These are phyloP conservation scores for Cetoscarus ocellatus DNA, from an alignment of 2,797 vertebrate species.

Conservation along the genomic window DNA sequence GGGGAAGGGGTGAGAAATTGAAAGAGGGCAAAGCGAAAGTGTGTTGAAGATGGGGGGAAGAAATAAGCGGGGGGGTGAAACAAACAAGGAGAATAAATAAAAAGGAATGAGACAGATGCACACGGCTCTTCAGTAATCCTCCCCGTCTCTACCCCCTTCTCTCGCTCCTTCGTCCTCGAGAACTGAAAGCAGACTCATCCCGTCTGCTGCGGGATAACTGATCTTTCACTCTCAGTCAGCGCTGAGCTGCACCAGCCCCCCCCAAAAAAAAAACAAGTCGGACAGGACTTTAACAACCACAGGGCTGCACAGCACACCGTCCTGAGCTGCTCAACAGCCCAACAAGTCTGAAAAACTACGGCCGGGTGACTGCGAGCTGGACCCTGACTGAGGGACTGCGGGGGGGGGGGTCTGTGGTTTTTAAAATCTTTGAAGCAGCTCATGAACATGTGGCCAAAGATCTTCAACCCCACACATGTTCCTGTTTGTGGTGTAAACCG, in stretches of 20 bases:
- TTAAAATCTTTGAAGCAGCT: too few relatives aligned
- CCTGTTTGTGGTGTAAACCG: too few relatives aligned
- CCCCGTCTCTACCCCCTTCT: constrained; percentile 35
- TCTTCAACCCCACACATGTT: too few relatives aligned
- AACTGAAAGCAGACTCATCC: constrained; percentile 58
- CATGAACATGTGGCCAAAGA: too few relatives aligned
- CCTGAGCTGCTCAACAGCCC: background rate
- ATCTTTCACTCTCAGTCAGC: constrained; percentile 75
- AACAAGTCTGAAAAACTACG: too few relatives aligned
- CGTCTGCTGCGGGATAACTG: constrained; percentile 73
- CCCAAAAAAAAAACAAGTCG: constrained; percentile 31
- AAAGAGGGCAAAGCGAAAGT: constrained; percentile 76
- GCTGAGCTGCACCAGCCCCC: constrained; percentile 43
- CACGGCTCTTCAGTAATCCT: constrained; percentile 78
- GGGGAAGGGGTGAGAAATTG: constrained; percentile 50
- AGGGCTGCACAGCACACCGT: constrained; percentile 15
- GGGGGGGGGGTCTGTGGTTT: too few relatives aligned
- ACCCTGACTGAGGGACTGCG: too few relatives aligned
- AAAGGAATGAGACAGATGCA: constrained; percentile 84
- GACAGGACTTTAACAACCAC: constrained; percentile 35
- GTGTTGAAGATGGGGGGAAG: constrained; percentile 71
- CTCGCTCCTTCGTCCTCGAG: constrained; percentile 32
- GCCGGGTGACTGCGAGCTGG: too few relatives aligned
- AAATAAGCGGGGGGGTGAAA: constrained; percentile 44
- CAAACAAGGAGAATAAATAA: constrained; percentile 85